Base-by-base conservation (phyloP, 1,140 invertebrate species). In the Eriocheir sinensis region DNA sequence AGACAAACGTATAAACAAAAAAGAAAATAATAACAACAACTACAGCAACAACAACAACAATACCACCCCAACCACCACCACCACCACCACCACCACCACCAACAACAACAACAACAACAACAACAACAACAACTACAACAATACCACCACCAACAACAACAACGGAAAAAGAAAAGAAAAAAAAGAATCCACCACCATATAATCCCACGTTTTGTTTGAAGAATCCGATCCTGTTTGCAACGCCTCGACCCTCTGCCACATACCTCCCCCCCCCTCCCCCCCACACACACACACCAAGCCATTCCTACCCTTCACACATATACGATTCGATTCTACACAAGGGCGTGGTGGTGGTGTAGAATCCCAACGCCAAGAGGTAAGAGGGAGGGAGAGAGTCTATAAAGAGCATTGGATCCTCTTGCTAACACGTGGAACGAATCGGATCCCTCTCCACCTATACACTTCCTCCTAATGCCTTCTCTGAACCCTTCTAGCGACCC, bases 401-500 rank as follows among this genome's bases (percentile, higher is more conserved):
- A 72, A n/a, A 72, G 60, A 72, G 60, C 60, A 72, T 72, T 21
- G 21, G 60, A 72, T 72, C 60, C 60, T 72, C 27, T 72, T 72
- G 4, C 60, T 72, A 72, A 72, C 60, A 21, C 60, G 60, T 72
- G 60, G 60, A 72, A 72, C 60, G 17, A 72, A 72, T 72, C 21
- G 8, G n/a, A 72, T 72, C 60, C 21, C n/a, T 72, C 60, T 72
- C 60, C 60, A 1, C n/a, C 60, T 72, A 72, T 72, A 72, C 60
- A 72, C 60, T 72, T n/a, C 60, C 60, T 72, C 60, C n/a, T 72
- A 72, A 72, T 72, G 60, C 12, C 60, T 72, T 72, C 60, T n/a
- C 60, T 72, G 21, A 72, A 72, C 60, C 60, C 60, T 72, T 72
- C 60, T 72, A n/a, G 9, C n/a, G 27, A 72, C 60, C n/a, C 60